Evolutionary conservation across 2,888 invertebrate genomes (phyloP).

Genomic region (Acronicta psi): DNA sequence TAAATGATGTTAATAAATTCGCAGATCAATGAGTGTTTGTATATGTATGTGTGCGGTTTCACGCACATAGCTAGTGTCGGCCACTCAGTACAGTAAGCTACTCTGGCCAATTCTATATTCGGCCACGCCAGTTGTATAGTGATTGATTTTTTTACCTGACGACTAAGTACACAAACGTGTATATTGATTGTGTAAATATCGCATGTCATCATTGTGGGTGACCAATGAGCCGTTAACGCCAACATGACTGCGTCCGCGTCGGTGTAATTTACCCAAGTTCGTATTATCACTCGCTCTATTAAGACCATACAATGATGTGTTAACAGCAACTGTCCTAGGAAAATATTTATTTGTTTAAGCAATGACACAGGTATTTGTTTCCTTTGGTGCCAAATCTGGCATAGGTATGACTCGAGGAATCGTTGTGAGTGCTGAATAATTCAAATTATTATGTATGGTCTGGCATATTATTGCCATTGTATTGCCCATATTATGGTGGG

Average conservation of each 20-base stretch:
- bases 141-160: conserved; percentile 20
- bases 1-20: background rate
- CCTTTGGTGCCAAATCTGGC: background rate
- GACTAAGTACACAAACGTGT: conserved; percentile 12
- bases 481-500: too few relatives aligned
- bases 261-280: conserved; percentile 16
- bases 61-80: conserved; percentile 6
- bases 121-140: conserved; percentile 23
- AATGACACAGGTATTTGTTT: background rate
- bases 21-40: conserved; percentile 2
- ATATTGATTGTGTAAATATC: conserved; percentile 27
- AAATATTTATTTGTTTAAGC: conserved; percentile 1
- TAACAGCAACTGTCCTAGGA: background rate
- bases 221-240: conserved; percentile 33
- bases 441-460: too few relatives aligned
- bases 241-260: conserved; percentile 30
- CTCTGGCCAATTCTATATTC: conserved; percentile 17
- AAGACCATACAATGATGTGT: background rate
- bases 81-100: background rate
- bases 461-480: too few relatives aligned
- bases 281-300: conserved; percentile 8
- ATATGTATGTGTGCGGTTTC: conserved; percentile 9
- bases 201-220: conserved; percentile 37
- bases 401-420: too few relatives aligned
- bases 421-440: too few relatives aligned